Base-by-base conservation (phyloP, 2,888 invertebrate species). In the Tinea pellionella region DNA sequence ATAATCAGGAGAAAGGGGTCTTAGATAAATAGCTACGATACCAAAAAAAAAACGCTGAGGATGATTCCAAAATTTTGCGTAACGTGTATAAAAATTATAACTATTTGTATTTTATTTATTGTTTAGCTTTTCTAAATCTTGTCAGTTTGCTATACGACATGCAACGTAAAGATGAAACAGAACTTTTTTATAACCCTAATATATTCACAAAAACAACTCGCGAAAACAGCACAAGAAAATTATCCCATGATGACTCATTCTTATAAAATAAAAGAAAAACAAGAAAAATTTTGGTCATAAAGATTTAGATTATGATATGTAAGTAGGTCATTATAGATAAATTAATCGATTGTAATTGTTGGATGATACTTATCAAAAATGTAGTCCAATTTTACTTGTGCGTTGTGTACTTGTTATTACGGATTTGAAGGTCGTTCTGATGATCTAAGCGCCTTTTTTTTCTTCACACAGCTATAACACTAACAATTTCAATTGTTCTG, bases 401-500 rank as follows among this genome's bases (percentile, higher is more conserved):
- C n/a, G 9, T 37, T 2, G n/a, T 37, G 15, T n/a, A n/a, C n/a
- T n/a, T n/a, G n/a, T 47, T 47, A 16, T 47, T 13, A 47, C 7
- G 47, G 47, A 13, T 47, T 47, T 71, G 68, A 85, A 85, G 85
- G 85, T 68, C 78, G 66, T 47, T 32, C 43, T 62, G 76, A 71
- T 85, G 85, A 86, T 83, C 83, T 85, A 85, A 86, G 78, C 77
- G 68, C 69, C 69, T 74, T 71, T 74, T 78, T 82, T 81, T 80
- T 77, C 71, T 72, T 71, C 64, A 68, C 64, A 65, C 24, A 6
- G 24, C 71, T 24, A 59, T 53, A 53, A 53, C 24, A 53, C 53
- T 53, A 12, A 2, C 53, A 24, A 53, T 19, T 53, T 53, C 18
- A 53, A 53, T 24, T 53, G 53, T 24, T 24, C 18, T 53, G 53